phyloP scores from a whole-genome alignment of 2,113 vertebrate genomes.

The Natator depressus region DNA sequence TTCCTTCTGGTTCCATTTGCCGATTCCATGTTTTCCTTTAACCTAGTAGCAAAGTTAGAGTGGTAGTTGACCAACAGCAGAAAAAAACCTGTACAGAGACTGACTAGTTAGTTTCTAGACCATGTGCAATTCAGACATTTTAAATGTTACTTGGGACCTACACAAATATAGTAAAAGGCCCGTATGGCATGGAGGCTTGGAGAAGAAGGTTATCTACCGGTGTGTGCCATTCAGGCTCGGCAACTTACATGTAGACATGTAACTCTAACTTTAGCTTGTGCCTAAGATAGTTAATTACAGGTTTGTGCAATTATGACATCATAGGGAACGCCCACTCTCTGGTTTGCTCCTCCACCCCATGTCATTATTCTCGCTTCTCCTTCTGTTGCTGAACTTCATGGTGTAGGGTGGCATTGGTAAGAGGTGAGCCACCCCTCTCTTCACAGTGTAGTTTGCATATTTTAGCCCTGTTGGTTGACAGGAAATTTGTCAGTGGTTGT shows the following conservation, averaged over 20 bases:
- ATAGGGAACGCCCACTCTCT: neutral
- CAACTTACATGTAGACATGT: neutral
- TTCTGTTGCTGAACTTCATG: neutral
- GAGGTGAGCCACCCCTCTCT: neutral
- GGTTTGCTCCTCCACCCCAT: neutral
- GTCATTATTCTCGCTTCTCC: neutral
- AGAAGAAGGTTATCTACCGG: fast-evolving
- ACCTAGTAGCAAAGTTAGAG: slow-evolving; percentile 28
- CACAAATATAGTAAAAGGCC: neutral
- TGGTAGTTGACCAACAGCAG: neutral
- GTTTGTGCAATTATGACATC: neutral
- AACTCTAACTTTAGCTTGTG: neutral
- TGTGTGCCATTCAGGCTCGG: neutral
- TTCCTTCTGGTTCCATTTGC: neutral
- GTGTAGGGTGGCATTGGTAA: neutral
- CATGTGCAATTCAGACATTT: neutral
- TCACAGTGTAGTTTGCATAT: neutral
- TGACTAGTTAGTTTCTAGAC: neutral
- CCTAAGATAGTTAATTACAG: neutral
- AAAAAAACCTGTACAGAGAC: neutral
- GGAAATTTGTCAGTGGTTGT: neutral
- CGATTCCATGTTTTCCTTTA: slow-evolving; percentile 42
- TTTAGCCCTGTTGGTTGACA: neutral
- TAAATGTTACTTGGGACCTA: neutral
- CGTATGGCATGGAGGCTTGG: fast-evolving